These are phyloP conservation scores for Gryllus longicercus DNA, from an alignment of 2,888 invertebrate genomes.

Conservation along the genomic window DNA sequence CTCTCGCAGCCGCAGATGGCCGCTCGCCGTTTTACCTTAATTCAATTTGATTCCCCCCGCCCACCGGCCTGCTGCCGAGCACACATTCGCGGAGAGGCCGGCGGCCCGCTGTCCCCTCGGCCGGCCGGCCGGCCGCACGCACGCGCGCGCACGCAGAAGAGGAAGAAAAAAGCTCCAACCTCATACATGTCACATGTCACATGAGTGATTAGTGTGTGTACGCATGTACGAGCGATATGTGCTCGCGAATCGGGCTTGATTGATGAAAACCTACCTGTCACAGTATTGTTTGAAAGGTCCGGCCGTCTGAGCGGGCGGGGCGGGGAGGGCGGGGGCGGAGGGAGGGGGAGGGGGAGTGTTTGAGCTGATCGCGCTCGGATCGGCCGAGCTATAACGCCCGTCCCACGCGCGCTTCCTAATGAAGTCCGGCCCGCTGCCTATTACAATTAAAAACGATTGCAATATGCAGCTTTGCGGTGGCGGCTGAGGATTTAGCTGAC, in stretches of 20 bases:
- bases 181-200: neutral
- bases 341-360: neutral
- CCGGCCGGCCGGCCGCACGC: no score
- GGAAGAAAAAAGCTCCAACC: neutral
- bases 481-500: neutral
- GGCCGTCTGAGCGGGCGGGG: neutral
- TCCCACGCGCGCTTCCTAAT: neutral
- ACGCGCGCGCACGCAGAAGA: no score
- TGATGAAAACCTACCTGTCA: conserved; percentile 28
- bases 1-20: neutral
- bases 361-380: neutral
- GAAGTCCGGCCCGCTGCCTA: neutral
- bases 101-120: no score
- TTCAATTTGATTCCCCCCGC: neutral
- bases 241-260: conserved; percentile 25
- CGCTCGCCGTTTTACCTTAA: neutral
- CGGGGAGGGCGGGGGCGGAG: neutral
- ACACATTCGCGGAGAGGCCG: neutral
- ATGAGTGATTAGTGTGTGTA: conserved; percentile 17
- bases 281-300: neutral
- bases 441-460: conserved; percentile 17
- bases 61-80: neutral
- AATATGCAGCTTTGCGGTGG: conserved; percentile 10
- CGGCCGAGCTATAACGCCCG: neutral
- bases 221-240: conserved; percentile 19